Evolutionary conservation across 1,140 invertebrate genomes (phyloP).

Genomic region (Hermatobates lingyangjiaoensis): DNA sequence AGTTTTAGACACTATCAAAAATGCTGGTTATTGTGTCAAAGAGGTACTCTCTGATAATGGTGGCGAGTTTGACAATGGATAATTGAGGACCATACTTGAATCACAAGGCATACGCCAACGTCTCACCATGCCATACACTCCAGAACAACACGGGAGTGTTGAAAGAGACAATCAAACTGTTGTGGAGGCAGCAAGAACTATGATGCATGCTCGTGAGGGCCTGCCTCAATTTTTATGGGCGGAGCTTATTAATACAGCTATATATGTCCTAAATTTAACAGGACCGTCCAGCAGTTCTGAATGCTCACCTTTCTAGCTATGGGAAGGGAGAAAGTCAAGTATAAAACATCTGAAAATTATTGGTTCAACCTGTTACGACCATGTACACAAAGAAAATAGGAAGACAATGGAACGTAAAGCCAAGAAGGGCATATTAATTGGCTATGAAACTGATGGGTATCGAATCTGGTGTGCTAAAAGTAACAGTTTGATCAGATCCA

Average conservation of each 20-base stretch:
- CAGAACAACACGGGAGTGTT: background rate
- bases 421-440: no score
- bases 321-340: background rate
- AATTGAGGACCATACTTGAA: constrained; percentile 17
- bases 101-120: background rate
- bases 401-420: background rate
- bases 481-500: no score
- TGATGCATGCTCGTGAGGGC: background rate
- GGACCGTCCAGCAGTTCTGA: background rate
- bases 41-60: constrained; percentile 22
- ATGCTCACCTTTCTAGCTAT: background rate
- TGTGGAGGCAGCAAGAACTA: background rate
- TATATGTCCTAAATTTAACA: background rate
- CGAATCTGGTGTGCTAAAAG: no score
- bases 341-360: background rate
- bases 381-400: background rate
- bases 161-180: background rate
- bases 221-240: background rate
- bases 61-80: constrained; percentile 16
- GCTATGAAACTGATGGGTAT: no score
- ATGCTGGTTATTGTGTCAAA: constrained; percentile 16
- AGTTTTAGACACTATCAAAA: constrained; percentile 16
- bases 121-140: background rate
- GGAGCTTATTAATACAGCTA: background rate
- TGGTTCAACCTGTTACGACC: background rate